phyloP scores from a whole-genome alignment of 2,888 invertebrate species.

The Heliconius sara region DNA sequence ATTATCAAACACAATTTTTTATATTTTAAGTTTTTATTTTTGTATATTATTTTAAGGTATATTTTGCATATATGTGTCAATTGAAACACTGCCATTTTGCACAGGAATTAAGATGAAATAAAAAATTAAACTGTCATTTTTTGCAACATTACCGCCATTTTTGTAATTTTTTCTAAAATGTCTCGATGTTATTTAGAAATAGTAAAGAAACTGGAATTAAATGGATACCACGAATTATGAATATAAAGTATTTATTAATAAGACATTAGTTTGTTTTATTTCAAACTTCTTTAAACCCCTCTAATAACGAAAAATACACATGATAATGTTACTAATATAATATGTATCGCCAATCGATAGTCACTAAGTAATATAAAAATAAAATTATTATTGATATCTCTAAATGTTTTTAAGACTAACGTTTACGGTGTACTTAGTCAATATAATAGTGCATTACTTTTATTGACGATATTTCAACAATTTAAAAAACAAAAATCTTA shows the following conservation, averaged over 20 bases:
- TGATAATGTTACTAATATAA: not conserved
- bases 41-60: conserved; percentile 61
- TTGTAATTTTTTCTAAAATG: conserved; percentile 15
- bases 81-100: conserved; percentile 74
- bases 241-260: conserved; percentile 81
- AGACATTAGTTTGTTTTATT: conserved; percentile 51
- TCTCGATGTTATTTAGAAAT: conserved; percentile 51
- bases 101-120: conserved; percentile 51
- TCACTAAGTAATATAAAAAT: not conserved
- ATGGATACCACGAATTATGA: conserved; percentile 60
- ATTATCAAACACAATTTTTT: conserved; percentile 48
- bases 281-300: not conserved
- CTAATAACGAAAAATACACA: conserved; percentile 12
- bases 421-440: too few relatives aligned
- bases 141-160: conserved; percentile 7
- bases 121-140: conserved; percentile 34
- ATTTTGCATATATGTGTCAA: conserved; percentile 53
- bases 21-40: conserved; percentile 71
- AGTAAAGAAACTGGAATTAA: conserved; percentile 51
- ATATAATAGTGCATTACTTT: too few relatives aligned
- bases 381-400: too few relatives aligned
- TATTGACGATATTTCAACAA: too few relatives aligned
- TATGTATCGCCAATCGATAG: not conserved
- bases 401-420: too few relatives aligned
- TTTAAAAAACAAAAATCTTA: too few relatives aligned